Evolutionary conservation across 2,797 vertebrate species (phyloP).

Genomic region (Coregonus ussuriensis): DNA sequence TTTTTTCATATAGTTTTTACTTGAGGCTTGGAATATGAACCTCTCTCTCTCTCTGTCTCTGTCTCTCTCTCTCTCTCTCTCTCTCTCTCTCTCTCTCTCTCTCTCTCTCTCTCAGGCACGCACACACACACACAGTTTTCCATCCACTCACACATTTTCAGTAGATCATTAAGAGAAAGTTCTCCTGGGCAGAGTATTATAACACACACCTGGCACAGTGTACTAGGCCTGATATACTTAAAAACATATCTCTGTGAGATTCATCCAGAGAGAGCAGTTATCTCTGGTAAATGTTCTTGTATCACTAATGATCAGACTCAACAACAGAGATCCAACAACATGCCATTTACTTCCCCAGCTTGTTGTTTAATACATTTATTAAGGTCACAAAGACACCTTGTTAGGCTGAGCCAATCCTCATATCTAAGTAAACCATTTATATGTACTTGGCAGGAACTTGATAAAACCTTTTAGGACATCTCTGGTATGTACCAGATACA

Average conservation of each 20-base stretch:
- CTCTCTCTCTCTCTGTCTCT: background rate
- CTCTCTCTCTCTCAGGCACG: no score
- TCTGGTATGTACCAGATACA: background rate
- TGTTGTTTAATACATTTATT: background rate
- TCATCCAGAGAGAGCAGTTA: slow-evolving; percentile 28
- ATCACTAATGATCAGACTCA: slow-evolving; percentile 31
- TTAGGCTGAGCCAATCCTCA: background rate
- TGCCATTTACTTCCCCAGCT: background rate
- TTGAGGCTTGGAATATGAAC: background rate
- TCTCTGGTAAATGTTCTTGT: slow-evolving; percentile 19
- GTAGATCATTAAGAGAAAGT: slow-evolving; percentile 5
- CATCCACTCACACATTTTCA: slow-evolving; percentile 1
- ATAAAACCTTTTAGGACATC: no score
- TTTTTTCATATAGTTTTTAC: background rate
- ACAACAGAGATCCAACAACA: background rate
- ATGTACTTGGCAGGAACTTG: no score
- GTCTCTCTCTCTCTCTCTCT: background rate
- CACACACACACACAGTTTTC: no score
- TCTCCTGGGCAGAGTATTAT: slow-evolving; percentile 2
- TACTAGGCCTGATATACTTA: slow-evolving; percentile 15
- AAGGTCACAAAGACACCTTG: background rate
- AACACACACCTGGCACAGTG: slow-evolving; percentile 12
- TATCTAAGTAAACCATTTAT: background rate
- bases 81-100: no score
- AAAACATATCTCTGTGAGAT: background rate